phyloP scores from a whole-genome alignment of 2,888 invertebrate species.

The Pandemis heparana region DNA sequence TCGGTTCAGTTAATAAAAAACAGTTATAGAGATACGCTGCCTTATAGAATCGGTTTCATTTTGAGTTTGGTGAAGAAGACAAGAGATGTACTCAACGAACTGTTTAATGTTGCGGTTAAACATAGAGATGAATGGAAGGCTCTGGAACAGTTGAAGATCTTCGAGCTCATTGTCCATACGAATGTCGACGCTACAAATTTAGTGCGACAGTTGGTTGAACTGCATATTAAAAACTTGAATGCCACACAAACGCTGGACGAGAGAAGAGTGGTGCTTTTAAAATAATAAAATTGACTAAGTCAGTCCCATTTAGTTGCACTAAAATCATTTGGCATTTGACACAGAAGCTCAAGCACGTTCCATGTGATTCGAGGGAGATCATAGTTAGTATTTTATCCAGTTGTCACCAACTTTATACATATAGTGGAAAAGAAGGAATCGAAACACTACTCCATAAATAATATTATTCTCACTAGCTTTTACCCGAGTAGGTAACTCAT shows the following conservation, averaged over 20 bases:
- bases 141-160: constrained; percentile 73
- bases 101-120: constrained; percentile 74
- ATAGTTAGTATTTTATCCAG: no score
- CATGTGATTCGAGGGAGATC: no score
- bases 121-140: constrained; percentile 73
- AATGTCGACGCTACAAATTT: constrained; percentile 74
- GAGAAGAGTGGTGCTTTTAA: constrained; percentile 59
- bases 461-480: no score
- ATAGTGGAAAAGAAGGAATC: no score
- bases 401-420: no score
- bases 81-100: constrained; percentile 67
- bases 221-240: constrained; percentile 64
- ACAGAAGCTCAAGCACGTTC: no score
- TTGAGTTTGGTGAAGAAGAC: constrained; percentile 72
- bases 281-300: constrained; percentile 34
- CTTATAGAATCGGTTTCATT: constrained; percentile 72
- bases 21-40: constrained; percentile 51
- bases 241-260: constrained; percentile 45
- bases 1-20: constrained; percentile 58
- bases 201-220: constrained; percentile 69
- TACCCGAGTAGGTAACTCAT: no score
- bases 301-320: no score
- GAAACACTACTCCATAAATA: no score
- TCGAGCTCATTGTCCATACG: constrained; percentile 74
- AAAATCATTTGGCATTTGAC: neutral